Base-by-base conservation (phyloP, 2,888 invertebrate species). In the Lobophora halterata region DNA sequence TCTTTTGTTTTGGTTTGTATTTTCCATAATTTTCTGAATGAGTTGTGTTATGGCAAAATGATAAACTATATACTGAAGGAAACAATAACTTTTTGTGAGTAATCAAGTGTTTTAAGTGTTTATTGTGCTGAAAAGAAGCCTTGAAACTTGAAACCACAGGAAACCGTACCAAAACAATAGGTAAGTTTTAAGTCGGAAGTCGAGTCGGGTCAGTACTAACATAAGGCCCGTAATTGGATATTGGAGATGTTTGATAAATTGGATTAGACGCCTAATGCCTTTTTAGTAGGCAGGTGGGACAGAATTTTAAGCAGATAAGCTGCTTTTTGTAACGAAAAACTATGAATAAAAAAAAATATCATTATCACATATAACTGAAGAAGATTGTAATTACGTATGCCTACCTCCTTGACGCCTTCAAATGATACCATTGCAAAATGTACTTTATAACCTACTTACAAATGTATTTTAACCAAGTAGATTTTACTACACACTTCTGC, bases 191-290 rank as follows among this genome's bases (percentile, higher is more conserved):
- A 42, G 46, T 63, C 52, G 48, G 51, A 58, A 65, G 54, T 54
- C 54, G 46, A 33, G 60, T 20, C 10, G n/a, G n/a, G n/a, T n/a
- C n/a, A n/a, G n/a, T n/a, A n/a, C n/a, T n/a, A n/a, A n/a, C n/a
- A n/a, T n/a, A n/a, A n/a, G n/a, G n/a, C n/a, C n/a, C n/a, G 37
- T 72, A 71, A 76, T 74, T 67, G 66, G 72, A 73, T 75, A 58
- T 42, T 36, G 46, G 46, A 55, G 48, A 58, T 49, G 35, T 36
- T 42, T 23, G 31, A 33, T 9, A 39, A 47, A 43, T 48, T 41
- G 39, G 39, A 45, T 49, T 45, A 44, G 9, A 24, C 12, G 55
- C 49, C 49, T 58, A 49, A 32, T 24, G 14, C 19, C 27, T 37
- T 35, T 17, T 9, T 8, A 16, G 11, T 5, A 30, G 28, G 17